phyloP scores from a whole-genome alignment of 2,113 vertebrate genomes.

The Numida meleagris region DNA sequence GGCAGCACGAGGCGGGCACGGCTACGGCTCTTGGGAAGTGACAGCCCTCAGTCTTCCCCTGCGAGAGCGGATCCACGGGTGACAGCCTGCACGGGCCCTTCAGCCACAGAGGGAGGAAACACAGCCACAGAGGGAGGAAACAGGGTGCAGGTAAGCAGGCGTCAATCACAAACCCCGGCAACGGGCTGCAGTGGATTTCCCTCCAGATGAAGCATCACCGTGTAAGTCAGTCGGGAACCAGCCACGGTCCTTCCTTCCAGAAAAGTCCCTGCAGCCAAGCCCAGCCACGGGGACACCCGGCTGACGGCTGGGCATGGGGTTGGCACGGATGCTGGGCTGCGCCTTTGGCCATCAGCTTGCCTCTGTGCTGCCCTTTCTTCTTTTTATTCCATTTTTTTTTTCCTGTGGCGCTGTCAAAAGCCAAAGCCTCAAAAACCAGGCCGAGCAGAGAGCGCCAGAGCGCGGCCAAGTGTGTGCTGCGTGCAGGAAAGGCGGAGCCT shows the following conservation, averaged over 20 bases:
- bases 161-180: neutral
- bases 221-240: no score
- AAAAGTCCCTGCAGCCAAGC: no score
- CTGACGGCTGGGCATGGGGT: no score
- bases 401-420: neutral
- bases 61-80: neutral
- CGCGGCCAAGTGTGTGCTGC: no score
- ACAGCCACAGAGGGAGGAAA: neutral
- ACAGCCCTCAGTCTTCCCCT: accelerated
- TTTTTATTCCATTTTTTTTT: no score
- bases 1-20: no score
- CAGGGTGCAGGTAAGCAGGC: neutral
- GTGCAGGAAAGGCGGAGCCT: no score
- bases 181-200: accelerated
- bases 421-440: neutral
- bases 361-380: neutral
- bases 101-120: neutral
- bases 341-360: accelerated
- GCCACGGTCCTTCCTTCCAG: no score
- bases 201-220: no score
- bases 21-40: no score
- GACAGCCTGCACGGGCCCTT: neutral
- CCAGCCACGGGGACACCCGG: no score
- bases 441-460: no score
- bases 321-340: neutral